Evolutionary conservation across 2,113 vertebrate species (phyloP).

Genomic region (Bujurquina vittata): DNA sequence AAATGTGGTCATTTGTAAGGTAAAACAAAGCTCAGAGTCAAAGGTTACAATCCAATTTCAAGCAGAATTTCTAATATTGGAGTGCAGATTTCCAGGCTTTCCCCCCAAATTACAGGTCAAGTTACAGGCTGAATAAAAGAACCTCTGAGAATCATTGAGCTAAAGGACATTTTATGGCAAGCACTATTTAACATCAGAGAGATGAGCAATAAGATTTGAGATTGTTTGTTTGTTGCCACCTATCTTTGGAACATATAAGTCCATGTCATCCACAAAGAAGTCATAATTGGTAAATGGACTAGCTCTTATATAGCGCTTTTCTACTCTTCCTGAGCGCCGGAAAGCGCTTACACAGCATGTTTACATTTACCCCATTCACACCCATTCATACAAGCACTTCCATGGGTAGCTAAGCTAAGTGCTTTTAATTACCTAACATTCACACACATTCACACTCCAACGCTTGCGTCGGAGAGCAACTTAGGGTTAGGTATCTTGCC

Average conservation of each 20-base stretch:
- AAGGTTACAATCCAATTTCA: neutral
- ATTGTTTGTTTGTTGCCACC: neutral
- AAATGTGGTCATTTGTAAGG: neutral
- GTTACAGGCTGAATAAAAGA: neutral
- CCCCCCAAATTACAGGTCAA: neutral
- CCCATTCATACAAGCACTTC: too few relatives aligned
- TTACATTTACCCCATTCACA: too few relatives aligned
- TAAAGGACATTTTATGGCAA: too few relatives aligned
- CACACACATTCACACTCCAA: too few relatives aligned
- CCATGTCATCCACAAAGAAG: neutral
- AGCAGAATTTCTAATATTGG: neutral
- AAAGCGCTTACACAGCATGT: too few relatives aligned
- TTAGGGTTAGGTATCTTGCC: too few relatives aligned
- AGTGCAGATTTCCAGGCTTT: neutral
- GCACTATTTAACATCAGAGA: neutral
- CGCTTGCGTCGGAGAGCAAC: too few relatives aligned
- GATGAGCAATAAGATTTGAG: neutral
- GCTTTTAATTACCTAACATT: too few relatives aligned
- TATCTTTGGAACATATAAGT: neutral
- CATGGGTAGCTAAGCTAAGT: too few relatives aligned
- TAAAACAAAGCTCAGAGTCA: neutral
- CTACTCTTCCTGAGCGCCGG: too few relatives aligned
- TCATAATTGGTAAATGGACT: too few relatives aligned
- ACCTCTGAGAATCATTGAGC: neutral
- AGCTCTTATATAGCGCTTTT: too few relatives aligned